Conservation (phyloP, 2,888 invertebrate genomes). For the Galeopsomyia nigrocyanea region DNA sequence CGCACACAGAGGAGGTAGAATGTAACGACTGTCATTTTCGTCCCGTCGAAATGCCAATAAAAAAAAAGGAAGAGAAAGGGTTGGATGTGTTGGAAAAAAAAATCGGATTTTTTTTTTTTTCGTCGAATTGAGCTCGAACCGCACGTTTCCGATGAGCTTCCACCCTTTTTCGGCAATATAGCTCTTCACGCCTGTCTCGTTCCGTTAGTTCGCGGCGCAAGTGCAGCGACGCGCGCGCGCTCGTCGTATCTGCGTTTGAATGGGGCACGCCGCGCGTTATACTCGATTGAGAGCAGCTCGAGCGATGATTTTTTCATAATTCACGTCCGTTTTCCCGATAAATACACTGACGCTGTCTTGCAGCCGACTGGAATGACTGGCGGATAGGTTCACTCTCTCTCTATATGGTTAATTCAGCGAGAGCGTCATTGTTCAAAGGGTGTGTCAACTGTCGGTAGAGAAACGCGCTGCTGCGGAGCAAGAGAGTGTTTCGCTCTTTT, state of each 20-base stretch:
- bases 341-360: constrained; percentile 28
- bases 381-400: background rate
- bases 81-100: too few relatives aligned
- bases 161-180: too few relatives aligned
- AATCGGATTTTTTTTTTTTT: too few relatives aligned
- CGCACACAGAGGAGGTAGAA: too few relatives aligned
- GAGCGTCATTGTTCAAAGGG: constrained; percentile 15
- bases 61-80: too few relatives aligned
- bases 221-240: background rate
- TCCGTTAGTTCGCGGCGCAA: too few relatives aligned
- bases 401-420: constrained; percentile 30
- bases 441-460: constrained; percentile 8
- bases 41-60: too few relatives aligned
- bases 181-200: too few relatives aligned
- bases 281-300: constrained; percentile 39
- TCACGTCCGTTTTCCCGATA: constrained; percentile 33
- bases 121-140: too few relatives aligned
- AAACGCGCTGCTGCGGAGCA: background rate
- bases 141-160: too few relatives aligned
- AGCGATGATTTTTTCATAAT: constrained; percentile 48
- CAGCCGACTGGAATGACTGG: constrained; percentile 23
- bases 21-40: too few relatives aligned
- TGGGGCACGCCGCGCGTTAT: background rate
- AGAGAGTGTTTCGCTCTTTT: constrained; percentile 5
- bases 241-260: constrained; percentile 5